A percentile compares a stretch with the other conserved stretches of the same genome.
phyloP scores from a whole-genome alignment of 2,888 invertebrate species.

The Aelia acuminata region DNA sequence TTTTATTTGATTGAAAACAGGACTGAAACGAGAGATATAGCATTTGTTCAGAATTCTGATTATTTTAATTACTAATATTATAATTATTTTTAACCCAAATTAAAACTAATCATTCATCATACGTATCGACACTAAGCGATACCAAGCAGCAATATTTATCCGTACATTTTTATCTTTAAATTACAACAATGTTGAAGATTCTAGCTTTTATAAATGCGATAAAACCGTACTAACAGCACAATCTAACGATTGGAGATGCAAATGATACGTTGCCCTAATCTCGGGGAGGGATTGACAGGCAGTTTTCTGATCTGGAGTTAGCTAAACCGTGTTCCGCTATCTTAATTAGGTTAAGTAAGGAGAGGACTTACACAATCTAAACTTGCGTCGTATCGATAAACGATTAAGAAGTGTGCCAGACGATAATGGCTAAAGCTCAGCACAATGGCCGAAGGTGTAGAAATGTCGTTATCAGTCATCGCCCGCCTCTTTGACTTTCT shows the following conservation, averaged over 20 bases:
- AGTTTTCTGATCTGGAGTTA: not conserved
- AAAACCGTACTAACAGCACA: not conserved
- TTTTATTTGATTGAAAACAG: too few species aligned
- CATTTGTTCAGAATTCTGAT: too few species aligned
- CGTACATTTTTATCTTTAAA: not conserved
- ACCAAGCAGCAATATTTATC: too few species aligned
- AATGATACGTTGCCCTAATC: not conserved
- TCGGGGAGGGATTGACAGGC: not conserved
- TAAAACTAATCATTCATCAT: too few species aligned
- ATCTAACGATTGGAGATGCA: not conserved
- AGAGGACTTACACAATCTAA: not conserved
- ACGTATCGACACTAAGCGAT: too few species aligned
- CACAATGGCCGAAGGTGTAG: not conserved
- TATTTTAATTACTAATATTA: too few species aligned
- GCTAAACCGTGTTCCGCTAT: not conserved
- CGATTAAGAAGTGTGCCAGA: not conserved
- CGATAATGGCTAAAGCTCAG: not conserved
- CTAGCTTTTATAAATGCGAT: not conserved
- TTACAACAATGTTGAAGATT: not conserved
- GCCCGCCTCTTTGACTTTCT: not conserved
- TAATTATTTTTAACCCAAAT: too few species aligned
- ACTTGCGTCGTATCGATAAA: not conserved
- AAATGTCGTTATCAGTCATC: not conserved
- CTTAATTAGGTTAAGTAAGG: not conserved
- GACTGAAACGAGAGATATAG: too few species aligned